Evolutionary conservation across 2,888 invertebrate genomes (phyloP), one percentile per base, ranked within the genome.

Genomic region (Epirrhoe alternata): DNA sequence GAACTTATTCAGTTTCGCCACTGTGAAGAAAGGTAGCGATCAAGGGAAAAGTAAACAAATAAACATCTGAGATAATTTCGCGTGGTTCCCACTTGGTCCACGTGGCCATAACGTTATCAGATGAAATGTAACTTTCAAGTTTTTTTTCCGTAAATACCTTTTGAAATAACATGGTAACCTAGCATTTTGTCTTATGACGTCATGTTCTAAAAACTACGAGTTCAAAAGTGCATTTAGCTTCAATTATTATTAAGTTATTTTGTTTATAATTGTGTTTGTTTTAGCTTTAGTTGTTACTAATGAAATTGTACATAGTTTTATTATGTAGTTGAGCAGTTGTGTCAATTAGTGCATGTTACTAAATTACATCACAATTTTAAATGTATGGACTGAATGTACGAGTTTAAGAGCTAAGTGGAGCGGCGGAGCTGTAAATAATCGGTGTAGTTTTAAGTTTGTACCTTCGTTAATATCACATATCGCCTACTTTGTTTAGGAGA

Each of bases 1-100:
- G 73, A 90, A 89, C 74, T 84, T 93, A 42, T 81, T 93, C 17
- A 88, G 84, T 77, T 87, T 91, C 61, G 77, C 83, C 45, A 83
- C 90, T 10, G 78, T 85, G 61, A 84, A 85, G 74, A 92, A 89
- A 76, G 83, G 79, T 45, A 82, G 83, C 61, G 86, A 88, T 45
- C 86, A 83, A 60, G 78, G 72, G 10, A 90, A 86, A 77, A 70
- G 77, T 66, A 89, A 87, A 80, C 86, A 85, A 74, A 77, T 78
- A 51, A 73, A 84, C 76, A 57, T 74, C 81, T 73, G 79, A 80
- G 74, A 74, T 16, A 78, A 77, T 74, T 62, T 64, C 67, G 51
- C 6, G 35, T 42, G 12, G 12, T 12, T 12, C 38, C 12, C 38
- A 42, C 12, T 42, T 42, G 38, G 5, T 42, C 12, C 38, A 42